These are phyloP conservation scores for Mantis religiosa DNA, from an alignment of 2,888 invertebrate species.

Conservation along the genomic window DNA sequence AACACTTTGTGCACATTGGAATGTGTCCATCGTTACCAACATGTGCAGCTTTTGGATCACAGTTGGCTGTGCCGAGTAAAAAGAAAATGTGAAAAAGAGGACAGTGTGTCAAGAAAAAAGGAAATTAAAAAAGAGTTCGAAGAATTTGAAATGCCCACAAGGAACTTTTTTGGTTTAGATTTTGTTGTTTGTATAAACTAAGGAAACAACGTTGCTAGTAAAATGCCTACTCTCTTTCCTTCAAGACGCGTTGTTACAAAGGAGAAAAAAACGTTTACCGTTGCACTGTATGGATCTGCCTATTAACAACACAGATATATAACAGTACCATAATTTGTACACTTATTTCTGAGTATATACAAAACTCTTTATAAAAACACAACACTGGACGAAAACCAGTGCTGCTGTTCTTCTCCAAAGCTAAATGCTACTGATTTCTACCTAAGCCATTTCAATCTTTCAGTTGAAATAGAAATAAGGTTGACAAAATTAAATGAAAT, in stretches of 20 bases:
- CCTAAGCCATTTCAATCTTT: background rate
- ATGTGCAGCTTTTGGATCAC: background rate
- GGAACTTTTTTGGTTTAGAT: conserved; percentile 25
- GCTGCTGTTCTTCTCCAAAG: background rate
- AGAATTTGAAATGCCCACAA: conserved; percentile 28
- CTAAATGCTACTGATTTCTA: background rate
- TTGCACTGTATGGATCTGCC: background rate
- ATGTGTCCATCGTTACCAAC: background rate
- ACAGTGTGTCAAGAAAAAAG: background rate
- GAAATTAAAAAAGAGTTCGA: conserved; percentile 9
- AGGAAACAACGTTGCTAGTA: background rate
- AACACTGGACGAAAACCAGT: background rate
- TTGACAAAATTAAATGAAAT: background rate
- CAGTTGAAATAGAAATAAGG: background rate
- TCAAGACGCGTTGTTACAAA: background rate
- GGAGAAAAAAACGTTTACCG: background rate
- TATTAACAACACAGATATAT: background rate
- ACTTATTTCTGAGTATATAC: conserved; percentile 15
- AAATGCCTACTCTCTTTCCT: background rate
- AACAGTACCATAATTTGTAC: conserved; percentile 10
- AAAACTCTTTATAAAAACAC: conserved; percentile 14
- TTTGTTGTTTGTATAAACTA: conserved; percentile 7
- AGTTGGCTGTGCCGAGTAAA: background rate
- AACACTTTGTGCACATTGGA: background rate
- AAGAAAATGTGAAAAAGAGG: background rate